Base-by-base conservation (phyloP, 1,140 invertebrate genomes). In the Grapholita molesta region DNA sequence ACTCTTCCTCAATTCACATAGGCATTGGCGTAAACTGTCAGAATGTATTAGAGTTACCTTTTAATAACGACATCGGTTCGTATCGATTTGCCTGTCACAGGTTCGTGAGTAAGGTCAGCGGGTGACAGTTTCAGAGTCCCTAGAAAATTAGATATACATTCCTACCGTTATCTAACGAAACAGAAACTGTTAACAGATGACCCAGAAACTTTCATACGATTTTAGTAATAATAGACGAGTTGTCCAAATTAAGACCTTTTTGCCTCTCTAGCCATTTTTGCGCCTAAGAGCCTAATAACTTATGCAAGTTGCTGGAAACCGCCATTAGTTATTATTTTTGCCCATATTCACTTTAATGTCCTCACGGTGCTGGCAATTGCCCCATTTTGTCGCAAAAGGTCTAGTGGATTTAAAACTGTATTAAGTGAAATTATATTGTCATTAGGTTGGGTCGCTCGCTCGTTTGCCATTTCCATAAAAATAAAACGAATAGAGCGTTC, bases 41-140 rank as follows among this genome's bases (percentile, higher is more conserved):
- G 25, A 61, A 61, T 21, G 30, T 18, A 61, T 61, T 2, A 30
- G 25, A 61, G 24, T 61, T 61, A 30, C 55, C 55, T 61, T 61
- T 61, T 61, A 61, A 61, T 61, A 61, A 28, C 24, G 52, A 55
- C 23, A 55, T 55, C 52, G 55, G 55, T n/a, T 7, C 11, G 25
- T 61, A 61, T 61, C 55, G 55, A 61, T 61, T 32, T 15, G 67
- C 57, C 66, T 71, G 66, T 68, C 66, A 64, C 15, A 6, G 33
- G 24, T 61, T 30, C 65, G 38, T 71, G 70, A 71, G 21, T 57
- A 65, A 68, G 70, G 70, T 71, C 67, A 71, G 18, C 30, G 28
- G 28, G 28, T 65, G 67, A 71, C 65, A 66, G 24, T 67, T 66
- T 28, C 55, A 28, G 55, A 61, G 53, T 24, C 24, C 0, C 23